These are phyloP conservation scores for Gymnocheta viridis DNA, from an alignment of 2,888 invertebrate species.

Conservation along the genomic window DNA sequence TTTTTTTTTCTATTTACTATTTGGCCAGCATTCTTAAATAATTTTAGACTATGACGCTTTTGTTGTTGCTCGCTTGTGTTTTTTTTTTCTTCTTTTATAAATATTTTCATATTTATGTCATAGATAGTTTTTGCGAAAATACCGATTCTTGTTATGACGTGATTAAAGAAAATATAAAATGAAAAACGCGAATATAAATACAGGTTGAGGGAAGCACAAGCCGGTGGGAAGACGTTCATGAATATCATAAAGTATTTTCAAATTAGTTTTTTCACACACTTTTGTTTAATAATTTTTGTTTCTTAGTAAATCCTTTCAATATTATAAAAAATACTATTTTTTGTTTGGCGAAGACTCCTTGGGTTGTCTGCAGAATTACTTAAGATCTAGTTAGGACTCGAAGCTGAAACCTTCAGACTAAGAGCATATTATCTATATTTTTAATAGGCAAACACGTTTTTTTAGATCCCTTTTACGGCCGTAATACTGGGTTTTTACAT, in stretches of 20 bases:
- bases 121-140: constrained; percentile 26
- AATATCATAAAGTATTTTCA: constrained; percentile 40
- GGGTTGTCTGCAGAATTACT: no score
- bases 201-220: no score
- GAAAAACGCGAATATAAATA: background rate
- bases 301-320: no score
- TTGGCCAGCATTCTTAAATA: constrained; percentile 19
- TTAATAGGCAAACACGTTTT: no score
- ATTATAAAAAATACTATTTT: no score
- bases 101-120: constrained; percentile 57
- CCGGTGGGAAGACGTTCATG: background rate
- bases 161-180: background rate
- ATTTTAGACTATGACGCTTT: constrained; percentile 35
- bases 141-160: constrained; percentile 39
- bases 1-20: constrained; percentile 4
- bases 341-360: no score
- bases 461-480: no score
- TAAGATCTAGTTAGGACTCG: no score
- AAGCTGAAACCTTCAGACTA: no score
- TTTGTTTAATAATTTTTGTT: no score
- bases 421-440: no score
- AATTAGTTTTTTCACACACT: constrained; percentile 12
- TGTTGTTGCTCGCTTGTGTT: background rate
- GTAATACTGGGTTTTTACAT: no score
- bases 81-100: constrained; percentile 5